These are phyloP conservation scores for Hipposideros armiger DNA, from an alignment of 2,113 vertebrate species.

Conservation along the genomic window DNA sequence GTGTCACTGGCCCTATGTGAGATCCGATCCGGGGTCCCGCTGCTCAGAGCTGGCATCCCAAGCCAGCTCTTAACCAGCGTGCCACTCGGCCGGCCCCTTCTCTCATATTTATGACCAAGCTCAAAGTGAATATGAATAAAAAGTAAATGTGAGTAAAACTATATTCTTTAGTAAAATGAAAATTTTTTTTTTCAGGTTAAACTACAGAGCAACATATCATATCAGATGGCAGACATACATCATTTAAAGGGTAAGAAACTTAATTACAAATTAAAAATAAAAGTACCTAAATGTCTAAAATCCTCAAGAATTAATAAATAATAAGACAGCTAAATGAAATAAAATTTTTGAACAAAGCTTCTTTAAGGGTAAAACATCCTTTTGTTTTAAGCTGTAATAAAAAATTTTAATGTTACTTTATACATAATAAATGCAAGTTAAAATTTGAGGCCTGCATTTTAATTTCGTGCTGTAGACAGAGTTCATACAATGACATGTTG, in stretches of 20 bases:
- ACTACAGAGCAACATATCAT: slow-evolving; percentile 92
- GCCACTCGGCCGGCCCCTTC: too few species aligned
- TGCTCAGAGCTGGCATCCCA: too few species aligned
- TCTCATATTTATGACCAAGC: slow-evolving; percentile 53
- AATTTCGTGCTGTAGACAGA: slow-evolving; percentile 7
- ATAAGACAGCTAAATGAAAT: slow-evolving; percentile 23
- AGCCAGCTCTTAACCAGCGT: too few species aligned
- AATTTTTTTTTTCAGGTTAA: slow-evolving; percentile 90
- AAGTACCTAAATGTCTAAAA: slow-evolving; percentile 53
- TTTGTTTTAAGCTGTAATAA: slow-evolving; percentile 36
- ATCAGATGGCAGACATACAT: slow-evolving; percentile 94
- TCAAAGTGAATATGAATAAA: slow-evolving; percentile 48
- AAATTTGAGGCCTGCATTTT: slow-evolving; percentile 32
- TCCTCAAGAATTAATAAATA: slow-evolving; percentile 59
- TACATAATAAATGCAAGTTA: slow-evolving; percentile 57
- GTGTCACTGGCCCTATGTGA: too few species aligned
- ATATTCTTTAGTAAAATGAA: slow-evolving; percentile 73
- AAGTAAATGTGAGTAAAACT: slow-evolving; percentile 60
- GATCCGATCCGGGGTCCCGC: too few species aligned
- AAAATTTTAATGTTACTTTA: slow-evolving; percentile 28
- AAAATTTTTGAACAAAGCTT: slow-evolving; percentile 39
- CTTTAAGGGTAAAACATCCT: slow-evolving; percentile 15
- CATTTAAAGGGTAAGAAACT: slow-evolving; percentile 93
- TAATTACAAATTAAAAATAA: neutral
- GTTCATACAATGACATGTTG: slow-evolving; percentile 33